Evolutionary conservation across 2,113 vertebrate species (phyloP).

Genomic region (Oxyura jamaicensis): DNA sequence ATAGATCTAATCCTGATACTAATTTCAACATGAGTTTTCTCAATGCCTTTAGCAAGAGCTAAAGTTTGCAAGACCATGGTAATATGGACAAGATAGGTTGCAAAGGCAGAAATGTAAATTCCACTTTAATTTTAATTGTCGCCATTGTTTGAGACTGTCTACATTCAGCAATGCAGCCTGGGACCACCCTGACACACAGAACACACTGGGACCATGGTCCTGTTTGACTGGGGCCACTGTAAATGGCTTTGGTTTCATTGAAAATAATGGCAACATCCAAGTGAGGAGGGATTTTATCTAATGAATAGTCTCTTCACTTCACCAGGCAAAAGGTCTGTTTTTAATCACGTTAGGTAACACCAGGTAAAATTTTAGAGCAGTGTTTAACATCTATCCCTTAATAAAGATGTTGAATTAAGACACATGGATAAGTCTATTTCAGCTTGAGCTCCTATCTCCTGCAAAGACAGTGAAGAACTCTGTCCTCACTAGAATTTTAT

Average conservation of each 20-base stretch:
- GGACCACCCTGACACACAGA: not conserved
- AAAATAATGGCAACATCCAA: constrained; percentile 12
- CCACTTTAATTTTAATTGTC: not conserved
- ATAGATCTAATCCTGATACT: not conserved
- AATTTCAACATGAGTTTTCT: not conserved
- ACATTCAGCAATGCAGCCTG: not conserved
- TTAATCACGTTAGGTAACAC: constrained; percentile 17
- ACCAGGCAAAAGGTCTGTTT: not conserved
- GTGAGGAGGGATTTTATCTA: not conserved
- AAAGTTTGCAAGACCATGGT: not conserved
- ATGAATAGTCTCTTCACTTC: not conserved
- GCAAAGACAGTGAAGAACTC: not conserved
- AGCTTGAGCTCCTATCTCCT: not conserved
- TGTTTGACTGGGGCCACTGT: not conserved
- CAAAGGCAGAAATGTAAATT: not conserved
- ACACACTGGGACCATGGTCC: not conserved
- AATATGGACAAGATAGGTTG: not conserved
- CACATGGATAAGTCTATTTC: not conserved
- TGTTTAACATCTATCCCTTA: not conserved
- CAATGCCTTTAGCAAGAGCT: not conserved
- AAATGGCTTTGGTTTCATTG: not conserved
- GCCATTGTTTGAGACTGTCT: not conserved
- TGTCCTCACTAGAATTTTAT: not conserved
- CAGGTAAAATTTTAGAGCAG: not conserved
- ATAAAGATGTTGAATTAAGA: not conserved